phyloP scores from a whole-genome alignment of 2,113 vertebrate species.

The Petromus typicus region DNA sequence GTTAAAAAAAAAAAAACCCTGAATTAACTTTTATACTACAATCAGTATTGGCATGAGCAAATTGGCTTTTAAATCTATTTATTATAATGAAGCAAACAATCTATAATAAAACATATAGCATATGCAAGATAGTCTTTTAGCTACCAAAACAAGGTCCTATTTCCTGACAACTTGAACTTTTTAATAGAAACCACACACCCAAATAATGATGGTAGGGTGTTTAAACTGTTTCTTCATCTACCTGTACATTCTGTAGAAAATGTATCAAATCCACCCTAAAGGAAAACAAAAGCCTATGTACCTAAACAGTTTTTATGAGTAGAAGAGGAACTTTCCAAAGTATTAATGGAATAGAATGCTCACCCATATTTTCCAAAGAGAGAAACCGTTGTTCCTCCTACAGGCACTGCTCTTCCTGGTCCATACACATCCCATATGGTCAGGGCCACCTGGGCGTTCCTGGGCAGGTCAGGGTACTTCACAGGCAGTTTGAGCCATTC shows the following conservation, averaged over 20 bases:
- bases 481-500: conserved; percentile 98
- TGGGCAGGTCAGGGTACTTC: conserved; percentile 97
- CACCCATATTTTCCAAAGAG: conserved; percentile 99
- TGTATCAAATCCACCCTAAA: not conserved
- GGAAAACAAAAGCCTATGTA: not conserved
- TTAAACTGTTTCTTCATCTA: not conserved
- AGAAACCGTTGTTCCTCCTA: conserved; percentile 96
- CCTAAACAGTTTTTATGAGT: not conserved
- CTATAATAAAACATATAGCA: not conserved
- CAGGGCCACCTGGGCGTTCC: conserved; percentile 96
- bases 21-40: not conserved
- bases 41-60: conserved; percentile 26
- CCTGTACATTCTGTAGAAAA: not conserved
- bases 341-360: conserved; percentile 57
- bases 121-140: not conserved
- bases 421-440: conserved; percentile 99
- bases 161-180: not conserved
- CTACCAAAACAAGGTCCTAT: not conserved
- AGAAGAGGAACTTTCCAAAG: not conserved
- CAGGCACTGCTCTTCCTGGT: conserved; percentile 95
- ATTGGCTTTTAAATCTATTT: not conserved
- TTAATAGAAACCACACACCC: not conserved
- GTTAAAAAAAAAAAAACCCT: not conserved
- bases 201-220: not conserved
- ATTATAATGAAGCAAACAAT: not conserved